A percentile compares a stretch with the other conserved stretches of the same genome.
Evolutionary conservation across 2,888 invertebrate species (phyloP).

Genomic region (Lamellibrachia satsuma): DNA sequence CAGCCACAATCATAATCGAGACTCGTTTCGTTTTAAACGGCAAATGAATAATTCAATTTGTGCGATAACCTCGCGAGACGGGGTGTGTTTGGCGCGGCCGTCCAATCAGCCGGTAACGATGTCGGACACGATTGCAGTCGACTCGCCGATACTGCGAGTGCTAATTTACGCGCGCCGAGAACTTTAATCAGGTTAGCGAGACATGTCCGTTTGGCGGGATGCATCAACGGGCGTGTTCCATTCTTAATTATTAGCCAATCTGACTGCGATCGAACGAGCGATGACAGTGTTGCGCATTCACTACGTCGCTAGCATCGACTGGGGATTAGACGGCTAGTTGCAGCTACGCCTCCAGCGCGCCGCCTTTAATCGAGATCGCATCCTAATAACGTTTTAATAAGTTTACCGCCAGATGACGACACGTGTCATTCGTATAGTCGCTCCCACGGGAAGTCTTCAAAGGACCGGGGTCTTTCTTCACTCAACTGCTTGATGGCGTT

Average conservation of each 20-base stretch:
- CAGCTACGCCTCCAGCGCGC: not conserved
- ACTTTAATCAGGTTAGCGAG: conserved; percentile 11
- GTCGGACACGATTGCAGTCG: not conserved
- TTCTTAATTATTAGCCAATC: conserved; percentile 17
- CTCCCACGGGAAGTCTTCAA: not conserved
- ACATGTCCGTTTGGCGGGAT: not conserved
- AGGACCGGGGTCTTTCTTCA: not conserved
- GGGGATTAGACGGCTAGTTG: conserved; percentile 12
- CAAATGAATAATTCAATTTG: conserved; percentile 17
- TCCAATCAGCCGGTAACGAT: not conserved
- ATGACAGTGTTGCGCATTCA: not conserved
- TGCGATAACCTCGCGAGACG: not conserved
- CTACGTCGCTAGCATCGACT: conserved; percentile 17
- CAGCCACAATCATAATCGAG: conserved; percentile 17
- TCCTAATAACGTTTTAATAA: conserved; percentile 17
- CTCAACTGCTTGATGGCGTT: not conserved
- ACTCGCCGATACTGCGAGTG: not conserved
- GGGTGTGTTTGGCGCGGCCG: not conserved
- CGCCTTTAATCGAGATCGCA: not conserved
- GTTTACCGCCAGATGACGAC: conserved; percentile 13
- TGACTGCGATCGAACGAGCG: not conserved
- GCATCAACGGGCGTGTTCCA: not conserved
- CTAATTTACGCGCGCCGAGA: not conserved
- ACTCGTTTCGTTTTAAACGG: not conserved
- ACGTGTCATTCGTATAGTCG: not conserved